Conservation (phyloP, 2,888 invertebrate species). For the Pteria penguin region DNA sequence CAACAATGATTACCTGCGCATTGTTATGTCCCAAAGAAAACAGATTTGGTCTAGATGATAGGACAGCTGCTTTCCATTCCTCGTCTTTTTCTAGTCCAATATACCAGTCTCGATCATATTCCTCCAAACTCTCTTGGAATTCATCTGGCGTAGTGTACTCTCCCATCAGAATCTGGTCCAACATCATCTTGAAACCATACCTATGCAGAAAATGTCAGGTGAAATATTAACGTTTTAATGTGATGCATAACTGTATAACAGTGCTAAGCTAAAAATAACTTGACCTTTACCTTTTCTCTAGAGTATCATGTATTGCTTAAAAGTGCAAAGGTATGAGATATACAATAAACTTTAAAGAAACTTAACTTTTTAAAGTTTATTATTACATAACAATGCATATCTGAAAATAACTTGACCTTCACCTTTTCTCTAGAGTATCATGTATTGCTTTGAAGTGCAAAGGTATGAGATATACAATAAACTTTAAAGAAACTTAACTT, state of each 20-base stretch:
- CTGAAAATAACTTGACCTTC: too few relatives aligned
- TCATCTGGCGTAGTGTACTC: slow-evolving; percentile 74
- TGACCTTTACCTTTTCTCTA: too few relatives aligned
- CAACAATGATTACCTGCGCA: too few relatives aligned
- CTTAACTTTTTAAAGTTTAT: too few relatives aligned
- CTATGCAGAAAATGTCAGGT: slow-evolving; percentile 57
- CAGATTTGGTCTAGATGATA: slow-evolving; percentile 75
- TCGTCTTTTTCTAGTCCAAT: slow-evolving; percentile 78
- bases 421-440: too few relatives aligned
- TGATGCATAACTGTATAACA: too few relatives aligned
- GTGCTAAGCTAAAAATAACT: too few relatives aligned
- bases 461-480: too few relatives aligned
- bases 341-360: neutral
- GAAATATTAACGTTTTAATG: too few relatives aligned
- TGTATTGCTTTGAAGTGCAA: too few relatives aligned
- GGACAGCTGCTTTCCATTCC: slow-evolving; percentile 79
- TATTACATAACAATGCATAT: too few relatives aligned
- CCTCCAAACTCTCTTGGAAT: slow-evolving; percentile 76
- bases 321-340: slow-evolving; percentile 15
- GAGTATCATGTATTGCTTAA: slow-evolving; percentile 64
- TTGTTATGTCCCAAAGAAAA: slow-evolving; percentile 77
- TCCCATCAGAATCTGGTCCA: slow-evolving; percentile 80
- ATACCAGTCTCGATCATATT: slow-evolving; percentile 79
- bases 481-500: too few relatives aligned
- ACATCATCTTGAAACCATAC: slow-evolving; percentile 80